Percentiles rank a stretch among this genome's conserved stretches.
Evolutionary conservation across 2,888 invertebrate species (phyloP).

Genomic region (Temnothorax unifasciatus): DNA sequence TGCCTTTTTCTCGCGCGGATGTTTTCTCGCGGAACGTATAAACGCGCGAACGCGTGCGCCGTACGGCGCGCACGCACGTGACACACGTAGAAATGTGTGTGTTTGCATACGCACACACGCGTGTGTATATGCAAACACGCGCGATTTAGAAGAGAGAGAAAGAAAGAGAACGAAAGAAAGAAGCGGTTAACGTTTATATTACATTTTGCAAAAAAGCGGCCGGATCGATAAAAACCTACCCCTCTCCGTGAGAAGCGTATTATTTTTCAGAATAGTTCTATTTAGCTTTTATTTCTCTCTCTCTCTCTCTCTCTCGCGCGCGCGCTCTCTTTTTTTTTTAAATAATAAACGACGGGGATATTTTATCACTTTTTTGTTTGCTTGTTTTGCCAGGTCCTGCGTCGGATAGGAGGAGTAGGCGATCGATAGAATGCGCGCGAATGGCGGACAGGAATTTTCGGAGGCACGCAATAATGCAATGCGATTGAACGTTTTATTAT

Average conservation of each 20-base stretch:
- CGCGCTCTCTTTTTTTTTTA: neutral
- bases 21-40: neutral
- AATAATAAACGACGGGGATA: slow-evolving; percentile 51
- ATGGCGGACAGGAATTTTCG: slow-evolving; percentile 56
- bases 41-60: neutral
- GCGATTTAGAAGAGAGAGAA: neutral
- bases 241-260: slow-evolving; percentile 27
- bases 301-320: neutral
- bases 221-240: slow-evolving; percentile 58
- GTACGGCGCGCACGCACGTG: neutral
- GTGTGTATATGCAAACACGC: neutral
- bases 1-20: slow-evolving; percentile 10
- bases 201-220: slow-evolving; percentile 49
- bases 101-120: too few relatives aligned
- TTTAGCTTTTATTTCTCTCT: slow-evolving; percentile 31
- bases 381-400: slow-evolving; percentile 40
- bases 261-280: slow-evolving; percentile 54
- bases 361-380: slow-evolving; percentile 57
- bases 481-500: slow-evolving; percentile 49
- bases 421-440: slow-evolving; percentile 53
- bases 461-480: slow-evolving; percentile 52
- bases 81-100: neutral
- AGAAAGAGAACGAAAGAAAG: slow-evolving; percentile 4
- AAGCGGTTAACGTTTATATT: slow-evolving; percentile 46
- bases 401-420: slow-evolving; percentile 33